Conservation (phyloP, 2,888 invertebrate species). For the Athrips mouffetella region DNA sequence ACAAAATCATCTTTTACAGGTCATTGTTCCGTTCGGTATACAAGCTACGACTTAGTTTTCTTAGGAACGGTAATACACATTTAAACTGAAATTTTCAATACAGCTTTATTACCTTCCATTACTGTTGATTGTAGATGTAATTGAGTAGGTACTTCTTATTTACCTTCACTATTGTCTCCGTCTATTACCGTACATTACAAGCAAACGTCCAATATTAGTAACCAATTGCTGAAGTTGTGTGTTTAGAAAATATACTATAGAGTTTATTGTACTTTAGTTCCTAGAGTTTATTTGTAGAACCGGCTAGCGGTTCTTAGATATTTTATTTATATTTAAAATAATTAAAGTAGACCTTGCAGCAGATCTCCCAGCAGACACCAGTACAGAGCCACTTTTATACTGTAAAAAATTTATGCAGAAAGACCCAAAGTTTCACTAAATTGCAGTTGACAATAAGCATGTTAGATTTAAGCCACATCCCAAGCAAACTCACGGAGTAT, state of each 20-base stretch:
- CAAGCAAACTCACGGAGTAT: slow-evolving; percentile 57
- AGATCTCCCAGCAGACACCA: slow-evolving; percentile 46
- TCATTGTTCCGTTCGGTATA: slow-evolving; percentile 17
- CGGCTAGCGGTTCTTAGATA: slow-evolving; percentile 65
- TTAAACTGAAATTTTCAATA: slow-evolving; percentile 27
- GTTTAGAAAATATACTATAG: slow-evolving; percentile 52
- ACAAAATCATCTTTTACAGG: slow-evolving; percentile 23
- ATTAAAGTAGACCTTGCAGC: slow-evolving; percentile 48
- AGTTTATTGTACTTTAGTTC: slow-evolving; percentile 55
- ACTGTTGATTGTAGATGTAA: slow-evolving; percentile 36
- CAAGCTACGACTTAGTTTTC: slow-evolving; percentile 20
- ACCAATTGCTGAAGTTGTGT: slow-evolving; percentile 58
- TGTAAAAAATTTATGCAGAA: slow-evolving; percentile 38
- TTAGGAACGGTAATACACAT: slow-evolving; percentile 46
- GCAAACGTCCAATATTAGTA: slow-evolving; percentile 47
- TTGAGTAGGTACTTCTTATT: slow-evolving; percentile 47
- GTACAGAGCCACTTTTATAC: slow-evolving; percentile 44
- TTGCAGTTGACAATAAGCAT: slow-evolving; percentile 58
- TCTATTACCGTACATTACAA: slow-evolving; percentile 44
- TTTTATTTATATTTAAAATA: slow-evolving; percentile 49
- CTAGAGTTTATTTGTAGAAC: slow-evolving; percentile 56
- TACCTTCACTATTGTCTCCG: slow-evolving; percentile 52
- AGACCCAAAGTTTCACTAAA: slow-evolving; percentile 47
- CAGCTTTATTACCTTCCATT: slow-evolving; percentile 41
- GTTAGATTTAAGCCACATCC: slow-evolving; percentile 65